Evolutionary conservation across 2,113 vertebrate genomes (phyloP).

Genomic region (Chloroceryle aenea): DNA sequence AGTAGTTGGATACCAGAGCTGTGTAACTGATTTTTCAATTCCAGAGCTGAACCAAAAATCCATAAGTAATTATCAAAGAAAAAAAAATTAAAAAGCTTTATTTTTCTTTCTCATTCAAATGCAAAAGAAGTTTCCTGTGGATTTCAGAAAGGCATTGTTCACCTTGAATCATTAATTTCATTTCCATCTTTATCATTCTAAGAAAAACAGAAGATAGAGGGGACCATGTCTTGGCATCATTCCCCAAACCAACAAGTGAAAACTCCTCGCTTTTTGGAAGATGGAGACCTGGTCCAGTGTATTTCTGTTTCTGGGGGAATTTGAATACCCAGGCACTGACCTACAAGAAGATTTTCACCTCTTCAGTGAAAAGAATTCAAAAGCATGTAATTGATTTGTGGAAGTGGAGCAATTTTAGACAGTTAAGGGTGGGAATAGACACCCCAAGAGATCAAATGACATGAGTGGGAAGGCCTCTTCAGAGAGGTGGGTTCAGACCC

Average conservation of each 20-base stretch:
- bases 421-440: not conserved
- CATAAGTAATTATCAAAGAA: not conserved
- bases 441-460: not conserved
- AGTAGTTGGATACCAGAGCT: not conserved
- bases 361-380: not conserved
- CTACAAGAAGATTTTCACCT: not conserved
- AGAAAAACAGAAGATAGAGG: not conserved
- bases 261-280: not conserved
- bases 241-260: not conserved
- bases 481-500: not conserved
- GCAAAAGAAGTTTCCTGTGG: not conserved
- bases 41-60: not conserved
- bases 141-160: not conserved
- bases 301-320: not conserved
- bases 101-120: not conserved
- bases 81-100: not conserved
- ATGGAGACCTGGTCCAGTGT: not conserved
- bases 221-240: not conserved
- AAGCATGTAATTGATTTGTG: not conserved
- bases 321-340: not conserved
- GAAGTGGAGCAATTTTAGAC: not conserved
- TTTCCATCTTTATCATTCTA: not conserved
- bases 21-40: slow-evolving; percentile 13
- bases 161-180: not conserved
- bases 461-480: not conserved